These are phyloP conservation scores for Lepidocyrtinus sp. DNA, from an alignment of 2,888 invertebrate species.

Conservation along the genomic window DNA sequence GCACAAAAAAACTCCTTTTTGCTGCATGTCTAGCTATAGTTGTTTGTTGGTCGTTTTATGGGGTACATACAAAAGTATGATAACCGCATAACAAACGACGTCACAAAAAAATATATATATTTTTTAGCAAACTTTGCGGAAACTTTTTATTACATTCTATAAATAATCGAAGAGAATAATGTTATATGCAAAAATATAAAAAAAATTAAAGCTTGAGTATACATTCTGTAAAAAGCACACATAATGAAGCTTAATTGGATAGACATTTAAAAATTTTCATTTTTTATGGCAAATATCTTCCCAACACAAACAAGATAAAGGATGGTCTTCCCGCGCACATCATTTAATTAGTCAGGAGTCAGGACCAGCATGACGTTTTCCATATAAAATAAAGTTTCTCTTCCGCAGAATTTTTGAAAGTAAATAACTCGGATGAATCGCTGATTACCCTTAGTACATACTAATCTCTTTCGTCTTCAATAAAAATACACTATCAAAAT, in stretches of 20 bases:
- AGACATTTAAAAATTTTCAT: too few relatives aligned
- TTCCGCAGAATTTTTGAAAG: too few relatives aligned
- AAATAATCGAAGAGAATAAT: background rate
- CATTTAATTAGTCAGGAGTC: too few relatives aligned
- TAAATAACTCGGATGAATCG: background rate
- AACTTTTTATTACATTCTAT: constrained; percentile 13
- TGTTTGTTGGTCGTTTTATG: background rate
- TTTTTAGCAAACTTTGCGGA: constrained; percentile 30
- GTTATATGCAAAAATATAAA: background rate
- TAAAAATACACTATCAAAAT: background rate
- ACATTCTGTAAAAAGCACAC: too few relatives aligned
- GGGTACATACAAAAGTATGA: background rate
- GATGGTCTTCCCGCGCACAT: too few relatives aligned
- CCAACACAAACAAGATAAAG: too few relatives aligned
- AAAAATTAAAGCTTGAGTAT: background rate
- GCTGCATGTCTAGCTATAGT: too few relatives aligned
- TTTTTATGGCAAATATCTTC: too few relatives aligned
- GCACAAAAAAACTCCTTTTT: too few relatives aligned
- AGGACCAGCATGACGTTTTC: too few relatives aligned
- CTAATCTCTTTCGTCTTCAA: background rate
- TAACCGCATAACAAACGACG: background rate
- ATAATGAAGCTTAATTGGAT: too few relatives aligned
- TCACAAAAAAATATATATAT: background rate
- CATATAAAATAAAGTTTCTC: too few relatives aligned
- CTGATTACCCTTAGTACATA: background rate